These are phyloP conservation scores for Oppia nitens DNA, from an alignment of 1,140 invertebrate genomes.

Conservation along the genomic window DNA sequence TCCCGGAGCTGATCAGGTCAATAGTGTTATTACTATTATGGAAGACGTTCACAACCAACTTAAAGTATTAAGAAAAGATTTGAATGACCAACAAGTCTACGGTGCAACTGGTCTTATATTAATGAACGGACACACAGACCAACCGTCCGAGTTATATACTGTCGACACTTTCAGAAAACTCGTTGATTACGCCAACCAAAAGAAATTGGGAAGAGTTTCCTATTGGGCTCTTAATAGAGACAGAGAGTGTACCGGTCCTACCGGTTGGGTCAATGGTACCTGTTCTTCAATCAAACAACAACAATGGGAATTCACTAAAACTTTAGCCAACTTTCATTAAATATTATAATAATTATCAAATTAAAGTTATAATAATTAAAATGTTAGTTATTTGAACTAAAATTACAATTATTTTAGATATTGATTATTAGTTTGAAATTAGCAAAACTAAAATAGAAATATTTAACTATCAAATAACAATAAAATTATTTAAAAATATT, in stretches of 20 bases:
- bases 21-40: not conserved
- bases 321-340: too few relatives aligned
- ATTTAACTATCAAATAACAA: too few relatives aligned
- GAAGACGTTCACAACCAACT: constrained; percentile 5
- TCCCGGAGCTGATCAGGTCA: not conserved
- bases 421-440: too few relatives aligned
- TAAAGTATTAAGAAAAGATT: not conserved
- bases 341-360: too few relatives aligned
- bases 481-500: too few relatives aligned
- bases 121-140: constrained; percentile 14
- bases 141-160: constrained; percentile 4
- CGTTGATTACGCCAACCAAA: not conserved
- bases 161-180: constrained; percentile 1
- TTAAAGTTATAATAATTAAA: too few relatives aligned
- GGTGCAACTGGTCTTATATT: constrained; percentile 5
- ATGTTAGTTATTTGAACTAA: too few relatives aligned
- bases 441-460: too few relatives aligned
- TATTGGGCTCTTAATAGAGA: constrained; percentile 11
- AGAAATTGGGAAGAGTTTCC: not conserved
- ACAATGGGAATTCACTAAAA: constrained; percentile 2
- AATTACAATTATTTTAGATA: too few relatives aligned
- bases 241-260: not conserved
- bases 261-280: constrained; percentile 1
- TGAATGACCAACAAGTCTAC: not conserved
- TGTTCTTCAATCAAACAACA: constrained; percentile 5